A percentile compares a stretch with the other conserved stretches of the same genome.
Evolutionary conservation across 2,113 vertebrate genomes (phyloP).

Genomic region (Crotalus viridis): DNA sequence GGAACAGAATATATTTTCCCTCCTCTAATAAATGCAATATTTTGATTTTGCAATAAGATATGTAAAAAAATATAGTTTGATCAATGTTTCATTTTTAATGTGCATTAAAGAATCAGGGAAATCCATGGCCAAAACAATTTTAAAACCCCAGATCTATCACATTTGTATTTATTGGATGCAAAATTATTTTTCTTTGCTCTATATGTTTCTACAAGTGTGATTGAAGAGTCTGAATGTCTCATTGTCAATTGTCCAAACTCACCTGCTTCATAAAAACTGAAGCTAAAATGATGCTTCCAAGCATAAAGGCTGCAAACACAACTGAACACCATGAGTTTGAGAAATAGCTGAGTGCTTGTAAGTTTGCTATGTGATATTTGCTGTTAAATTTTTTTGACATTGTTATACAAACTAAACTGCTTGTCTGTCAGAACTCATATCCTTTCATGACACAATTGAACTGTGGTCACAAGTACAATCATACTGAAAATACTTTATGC

Average conservation of each 20-base stretch:
- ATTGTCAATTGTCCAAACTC: background rate
- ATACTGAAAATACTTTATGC: background rate
- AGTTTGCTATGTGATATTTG: background rate
- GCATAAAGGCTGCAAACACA: background rate
- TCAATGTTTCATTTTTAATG: background rate
- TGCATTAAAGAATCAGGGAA: background rate
- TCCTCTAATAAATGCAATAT: background rate
- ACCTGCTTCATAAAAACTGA: background rate
- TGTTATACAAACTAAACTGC: background rate
- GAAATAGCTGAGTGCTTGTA: background rate
- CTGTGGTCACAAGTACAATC: background rate
- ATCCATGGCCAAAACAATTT: background rate
- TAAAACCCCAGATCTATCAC: background rate
- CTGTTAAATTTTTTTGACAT: slow-evolving; percentile 1
- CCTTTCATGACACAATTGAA: background rate
- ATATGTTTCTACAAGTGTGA: background rate
- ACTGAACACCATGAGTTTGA: background rate
- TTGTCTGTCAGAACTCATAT: background rate
- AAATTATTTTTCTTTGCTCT: background rate
- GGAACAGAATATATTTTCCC: background rate
- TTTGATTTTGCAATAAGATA: background rate
- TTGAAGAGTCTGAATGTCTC: background rate
- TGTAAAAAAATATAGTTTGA: background rate
- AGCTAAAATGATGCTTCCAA: background rate
- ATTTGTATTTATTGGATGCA: background rate